phyloP scores from a whole-genome alignment of 1,140 invertebrate genomes.

The Drosophila kohkoa region DNA sequence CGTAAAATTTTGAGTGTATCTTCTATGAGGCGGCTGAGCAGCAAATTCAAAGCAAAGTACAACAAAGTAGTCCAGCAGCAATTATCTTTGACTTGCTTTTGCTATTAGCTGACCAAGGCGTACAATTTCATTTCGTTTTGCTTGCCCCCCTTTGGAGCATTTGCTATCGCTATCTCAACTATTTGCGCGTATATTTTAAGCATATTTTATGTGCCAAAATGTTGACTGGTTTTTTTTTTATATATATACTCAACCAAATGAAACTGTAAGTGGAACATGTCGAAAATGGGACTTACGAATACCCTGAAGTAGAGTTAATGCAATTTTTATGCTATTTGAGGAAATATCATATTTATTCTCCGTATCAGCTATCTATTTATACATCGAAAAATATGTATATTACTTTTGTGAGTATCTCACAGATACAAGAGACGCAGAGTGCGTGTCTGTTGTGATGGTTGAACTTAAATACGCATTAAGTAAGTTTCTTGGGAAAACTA shows the following conservation, averaged over 20 bases:
- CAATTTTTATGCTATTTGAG: conserved; percentile 1
- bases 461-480: conserved; percentile 52
- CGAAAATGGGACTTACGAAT: conserved; percentile 14
- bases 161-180: conserved; percentile 36
- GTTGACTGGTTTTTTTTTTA: conserved; percentile 35
- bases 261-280: not conserved
- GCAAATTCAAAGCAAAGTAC: conserved; percentile 65
- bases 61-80: conserved; percentile 64
- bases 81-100: conserved; percentile 80
- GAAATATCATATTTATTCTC: not conserved
- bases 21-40: conserved; percentile 33
- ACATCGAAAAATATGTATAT: not conserved
- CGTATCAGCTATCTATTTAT: not conserved
- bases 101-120: conserved; percentile 72
- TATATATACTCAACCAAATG: not conserved
- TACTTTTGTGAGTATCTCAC: not conserved
- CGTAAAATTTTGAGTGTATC: conserved; percentile 80
- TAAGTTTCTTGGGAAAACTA: conserved; percentile 38
- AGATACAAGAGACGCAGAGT: not conserved
- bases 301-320: conserved; percentile 1
- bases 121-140: not conserved
- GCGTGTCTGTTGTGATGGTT: conserved; percentile 19
- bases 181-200: conserved; percentile 75
- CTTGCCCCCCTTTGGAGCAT: too few species aligned
- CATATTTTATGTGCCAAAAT: conserved; percentile 71